Conservation (phyloP, 2,888 invertebrate species). For the Laothoe populi region DNA sequence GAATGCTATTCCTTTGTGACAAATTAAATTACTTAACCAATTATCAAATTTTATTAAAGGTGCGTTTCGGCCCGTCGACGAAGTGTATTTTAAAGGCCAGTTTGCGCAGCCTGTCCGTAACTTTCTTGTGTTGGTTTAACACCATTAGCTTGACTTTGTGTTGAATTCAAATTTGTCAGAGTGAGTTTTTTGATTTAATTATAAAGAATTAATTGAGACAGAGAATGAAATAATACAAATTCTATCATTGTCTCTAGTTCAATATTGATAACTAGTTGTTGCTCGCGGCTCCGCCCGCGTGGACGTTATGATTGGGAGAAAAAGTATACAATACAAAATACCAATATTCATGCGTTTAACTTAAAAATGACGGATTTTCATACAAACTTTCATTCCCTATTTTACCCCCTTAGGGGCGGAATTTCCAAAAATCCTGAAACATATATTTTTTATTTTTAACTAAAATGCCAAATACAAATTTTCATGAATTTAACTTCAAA, state of each 20-base stretch:
- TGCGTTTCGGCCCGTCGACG: conserved; percentile 38
- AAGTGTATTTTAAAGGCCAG: conserved; percentile 34
- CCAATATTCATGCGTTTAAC: too few species aligned
- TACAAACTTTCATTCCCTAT: too few species aligned
- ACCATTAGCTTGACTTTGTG: conserved; percentile 22
- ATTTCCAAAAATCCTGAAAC: too few species aligned
- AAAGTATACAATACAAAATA: too few species aligned
- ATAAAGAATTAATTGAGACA: not conserved
- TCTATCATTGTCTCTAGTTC: not conserved
- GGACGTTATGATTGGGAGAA: too few species aligned
- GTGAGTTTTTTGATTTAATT: conserved; percentile 15
- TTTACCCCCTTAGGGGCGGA: too few species aligned
- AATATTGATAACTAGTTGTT: too few species aligned
- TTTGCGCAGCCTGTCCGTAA: conserved; percentile 34
- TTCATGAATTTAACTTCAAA: too few species aligned
- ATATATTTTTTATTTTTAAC: too few species aligned
- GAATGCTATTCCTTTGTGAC: conserved; percentile 50
- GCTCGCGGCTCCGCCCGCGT: too few species aligned
- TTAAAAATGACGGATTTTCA: too few species aligned
- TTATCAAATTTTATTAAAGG: conserved; percentile 53
- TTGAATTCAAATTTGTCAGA: conserved; percentile 21
- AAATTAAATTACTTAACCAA: conserved; percentile 56
- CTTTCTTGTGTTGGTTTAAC: conserved; percentile 25
- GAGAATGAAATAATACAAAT: not conserved
- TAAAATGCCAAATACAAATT: too few species aligned